phyloP scores from a whole-genome alignment of 2,797 vertebrate genomes.

The Pogoniulus pusillus region DNA sequence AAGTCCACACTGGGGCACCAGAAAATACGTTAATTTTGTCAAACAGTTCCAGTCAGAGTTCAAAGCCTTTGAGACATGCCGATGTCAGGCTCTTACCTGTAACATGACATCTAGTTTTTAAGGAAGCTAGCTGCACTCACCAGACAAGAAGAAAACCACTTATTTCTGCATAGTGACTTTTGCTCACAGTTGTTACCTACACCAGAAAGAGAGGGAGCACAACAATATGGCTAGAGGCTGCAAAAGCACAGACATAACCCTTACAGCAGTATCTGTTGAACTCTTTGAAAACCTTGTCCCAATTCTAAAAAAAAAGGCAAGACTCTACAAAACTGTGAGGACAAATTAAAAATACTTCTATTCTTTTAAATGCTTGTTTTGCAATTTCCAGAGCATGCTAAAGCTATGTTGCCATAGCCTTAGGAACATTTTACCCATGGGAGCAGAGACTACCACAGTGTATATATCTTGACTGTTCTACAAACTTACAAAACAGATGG shows the following conservation, averaged over 20 bases:
- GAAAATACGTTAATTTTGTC: too few relatives aligned
- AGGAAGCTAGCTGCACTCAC: neutral
- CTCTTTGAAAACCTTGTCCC: neutral
- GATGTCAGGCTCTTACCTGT: too few relatives aligned
- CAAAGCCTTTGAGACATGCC: too few relatives aligned
- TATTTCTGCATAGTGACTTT: neutral
- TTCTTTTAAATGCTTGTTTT: neutral
- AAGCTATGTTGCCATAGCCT: neutral
- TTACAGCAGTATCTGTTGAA: neutral
- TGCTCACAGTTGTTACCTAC: neutral
- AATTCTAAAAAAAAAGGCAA: neutral
- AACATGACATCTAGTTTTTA: neutral
- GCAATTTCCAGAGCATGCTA: neutral
- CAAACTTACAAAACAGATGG: accelerated
- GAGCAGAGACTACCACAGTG: neutral
- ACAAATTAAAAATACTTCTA: neutral
- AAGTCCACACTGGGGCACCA: too few relatives aligned
- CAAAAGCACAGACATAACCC: neutral
- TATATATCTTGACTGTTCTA: neutral
- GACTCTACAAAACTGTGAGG: neutral
- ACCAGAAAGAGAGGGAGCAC: neutral
- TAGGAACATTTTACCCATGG: neutral
- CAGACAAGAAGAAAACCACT: neutral
- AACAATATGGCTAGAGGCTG: neutral
- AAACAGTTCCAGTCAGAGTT: too few relatives aligned